Conservation (phyloP, 2,113 vertebrate species). For the Megatriorchis doriae region DNA sequence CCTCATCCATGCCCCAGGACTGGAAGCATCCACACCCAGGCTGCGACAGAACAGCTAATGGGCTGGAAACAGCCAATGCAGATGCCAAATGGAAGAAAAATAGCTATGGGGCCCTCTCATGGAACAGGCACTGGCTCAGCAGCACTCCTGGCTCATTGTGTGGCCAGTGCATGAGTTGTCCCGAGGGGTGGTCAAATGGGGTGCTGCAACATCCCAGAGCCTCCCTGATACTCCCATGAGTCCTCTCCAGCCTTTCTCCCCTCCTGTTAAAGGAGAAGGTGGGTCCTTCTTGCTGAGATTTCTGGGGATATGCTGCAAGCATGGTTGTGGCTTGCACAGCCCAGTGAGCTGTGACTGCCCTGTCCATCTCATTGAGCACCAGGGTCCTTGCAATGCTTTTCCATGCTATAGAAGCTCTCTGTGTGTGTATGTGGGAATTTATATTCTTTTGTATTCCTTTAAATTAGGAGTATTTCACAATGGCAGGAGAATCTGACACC, state of each 20-base stretch:
- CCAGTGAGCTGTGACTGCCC: not conserved
- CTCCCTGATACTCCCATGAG: not conserved
- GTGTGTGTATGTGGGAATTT: fast-evolving
- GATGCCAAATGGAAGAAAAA: not conserved
- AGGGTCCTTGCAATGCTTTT: not conserved
- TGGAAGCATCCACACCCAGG: constrained; percentile 21
- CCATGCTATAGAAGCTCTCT: not conserved
- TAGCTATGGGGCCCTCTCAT: not conserved
- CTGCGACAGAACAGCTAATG: not conserved
- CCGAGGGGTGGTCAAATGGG: not conserved
- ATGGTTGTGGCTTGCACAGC: not conserved
- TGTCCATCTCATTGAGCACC: fast-evolving
- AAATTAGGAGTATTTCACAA: not conserved
- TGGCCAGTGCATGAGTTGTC: not conserved
- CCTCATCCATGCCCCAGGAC: not conserved
- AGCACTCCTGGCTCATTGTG: not conserved
- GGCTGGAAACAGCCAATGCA: not conserved
- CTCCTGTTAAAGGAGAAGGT: not conserved
- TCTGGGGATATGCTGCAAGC: not conserved
- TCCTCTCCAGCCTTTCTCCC: not conserved
- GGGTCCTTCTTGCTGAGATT: not conserved
- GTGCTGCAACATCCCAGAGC: not conserved
- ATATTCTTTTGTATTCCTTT: not conserved
- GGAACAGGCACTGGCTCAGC: not conserved
- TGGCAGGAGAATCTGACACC: not conserved